Percentiles rank a stretch among this genome's conserved stretches.
phyloP scores from a whole-genome alignment of 1,140 invertebrate species.

The Plodia interpunctella region DNA sequence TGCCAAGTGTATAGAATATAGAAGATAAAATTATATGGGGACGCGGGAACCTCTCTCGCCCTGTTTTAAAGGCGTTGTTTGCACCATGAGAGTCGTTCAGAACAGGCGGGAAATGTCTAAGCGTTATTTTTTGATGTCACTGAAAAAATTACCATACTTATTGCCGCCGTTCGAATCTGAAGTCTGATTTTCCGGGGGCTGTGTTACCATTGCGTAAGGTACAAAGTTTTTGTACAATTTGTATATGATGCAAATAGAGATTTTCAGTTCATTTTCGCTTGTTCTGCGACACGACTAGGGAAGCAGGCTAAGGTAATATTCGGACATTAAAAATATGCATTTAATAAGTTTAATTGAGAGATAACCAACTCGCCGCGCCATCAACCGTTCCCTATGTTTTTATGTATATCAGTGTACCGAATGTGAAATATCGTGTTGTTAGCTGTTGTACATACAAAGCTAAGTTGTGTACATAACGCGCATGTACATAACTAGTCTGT shows the following conservation, averaged over 20 bases:
- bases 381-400: slow-evolving; percentile 7
- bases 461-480: slow-evolving; percentile 47
- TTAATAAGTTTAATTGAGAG: background rate
- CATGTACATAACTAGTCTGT: slow-evolving; percentile 64
- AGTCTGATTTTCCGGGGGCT: background rate
- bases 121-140: background rate
- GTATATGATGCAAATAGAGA: background rate
- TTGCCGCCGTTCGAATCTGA: background rate
- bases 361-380: background rate
- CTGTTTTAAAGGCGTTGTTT: no score
- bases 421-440: slow-evolving; percentile 2
- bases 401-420: slow-evolving; percentile 24
- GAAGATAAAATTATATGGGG: no score
- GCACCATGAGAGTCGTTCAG: background rate
- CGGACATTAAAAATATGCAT: slow-evolving; percentile 7
- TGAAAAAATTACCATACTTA: slow-evolving; percentile 1
- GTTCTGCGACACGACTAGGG: no score
- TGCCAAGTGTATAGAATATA: no score
- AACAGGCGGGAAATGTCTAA: background rate
- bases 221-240: background rate
- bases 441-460: slow-evolving; percentile 36
- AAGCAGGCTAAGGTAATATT: background rate
- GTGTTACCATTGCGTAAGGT: background rate
- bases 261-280: background rate
- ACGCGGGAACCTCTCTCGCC: no score